Base-by-base conservation (phyloP, 2,113 vertebrate genomes). In the Cryptotis parvus region DNA sequence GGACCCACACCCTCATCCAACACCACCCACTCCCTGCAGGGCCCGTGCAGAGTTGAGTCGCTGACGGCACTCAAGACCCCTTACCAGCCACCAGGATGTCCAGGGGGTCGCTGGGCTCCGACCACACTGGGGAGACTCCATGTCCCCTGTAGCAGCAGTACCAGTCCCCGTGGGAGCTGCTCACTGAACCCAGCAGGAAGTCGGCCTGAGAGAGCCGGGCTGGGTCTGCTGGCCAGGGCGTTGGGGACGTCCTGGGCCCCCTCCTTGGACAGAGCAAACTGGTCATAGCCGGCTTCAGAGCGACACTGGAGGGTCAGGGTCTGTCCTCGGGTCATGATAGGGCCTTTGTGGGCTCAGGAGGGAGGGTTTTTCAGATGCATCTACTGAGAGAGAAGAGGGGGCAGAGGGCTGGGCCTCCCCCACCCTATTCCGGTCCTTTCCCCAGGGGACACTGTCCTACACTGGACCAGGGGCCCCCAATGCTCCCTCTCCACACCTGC, bases 131-230 rank as follows among this genome's bases (percentile, higher is more conserved):
- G 27, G 11, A 41, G 9, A 9, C 3, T 8, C 1, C 8, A 11
- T 8, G 45, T 27, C 4, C 0, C 31, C 1, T n/a, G 16, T 68
- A 65, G 70, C 85, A 87, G 1, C 16, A 1, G 49, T 93, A 83
- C 18, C 0, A 55, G 29, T 52, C 85, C 27, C 55, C 35, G 0
- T 24, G 31, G 12, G 6, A 4, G 1, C 0, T 0, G 39, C 0
- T 43, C 66, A 58, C 12, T 0, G 0, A 27, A 12, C 69, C 83
- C 87, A 69, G 77, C 52, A 35, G 16, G 43, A 92, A 61, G 52
- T 11, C 9, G 18, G 78, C 58, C 37, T 39, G 33, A 31, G 78
- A 65, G 58, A 43, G 27, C 37, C 15, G 15, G 27, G 26, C 37
- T 0, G 0, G 90, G 85, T 24, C 45, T 72, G 52, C 31, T 72